These are phyloP conservation scores for Cacatua alba DNA, from an alignment of 2,113 vertebrate species.

Conservation along the genomic window DNA sequence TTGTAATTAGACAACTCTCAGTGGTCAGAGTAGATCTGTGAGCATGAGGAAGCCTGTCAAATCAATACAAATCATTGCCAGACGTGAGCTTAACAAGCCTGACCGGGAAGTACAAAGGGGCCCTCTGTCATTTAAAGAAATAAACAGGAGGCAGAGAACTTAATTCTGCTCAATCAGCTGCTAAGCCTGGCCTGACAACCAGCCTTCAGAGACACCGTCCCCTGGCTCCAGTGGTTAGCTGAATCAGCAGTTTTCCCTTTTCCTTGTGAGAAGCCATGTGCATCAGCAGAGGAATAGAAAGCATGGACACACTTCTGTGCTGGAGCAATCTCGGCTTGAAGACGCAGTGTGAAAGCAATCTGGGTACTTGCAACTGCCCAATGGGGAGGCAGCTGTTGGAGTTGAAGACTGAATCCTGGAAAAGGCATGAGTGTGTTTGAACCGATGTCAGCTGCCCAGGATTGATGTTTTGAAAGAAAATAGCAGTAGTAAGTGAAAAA, in stretches of 20 bases:
- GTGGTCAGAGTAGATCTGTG: background rate
- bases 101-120: background rate
- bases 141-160: conserved; percentile 34
- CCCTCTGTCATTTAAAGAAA: background rate
- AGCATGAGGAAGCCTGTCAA: conserved; percentile 3
- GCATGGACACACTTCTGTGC: fast-evolving
- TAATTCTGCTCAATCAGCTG: conserved; percentile 13
- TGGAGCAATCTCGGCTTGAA: background rate
- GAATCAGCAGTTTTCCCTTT: background rate
- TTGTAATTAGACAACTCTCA: conserved; percentile 12
- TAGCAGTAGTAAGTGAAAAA: background rate
- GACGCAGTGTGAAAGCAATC: fast-evolving
- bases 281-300: background rate
- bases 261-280: fast-evolving
- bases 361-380: background rate
- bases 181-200: conserved; percentile 1
- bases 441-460: background rate
- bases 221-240: background rate
- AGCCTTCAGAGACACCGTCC: background rate
- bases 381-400: background rate
- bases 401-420: background rate
- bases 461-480: background rate
- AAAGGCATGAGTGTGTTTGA: background rate
- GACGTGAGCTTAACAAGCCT: conserved; percentile 29
- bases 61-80: conserved; percentile 6